phyloP scores from a whole-genome alignment of 2,113 vertebrate species.

The Recurvirostra avosetta region DNA sequence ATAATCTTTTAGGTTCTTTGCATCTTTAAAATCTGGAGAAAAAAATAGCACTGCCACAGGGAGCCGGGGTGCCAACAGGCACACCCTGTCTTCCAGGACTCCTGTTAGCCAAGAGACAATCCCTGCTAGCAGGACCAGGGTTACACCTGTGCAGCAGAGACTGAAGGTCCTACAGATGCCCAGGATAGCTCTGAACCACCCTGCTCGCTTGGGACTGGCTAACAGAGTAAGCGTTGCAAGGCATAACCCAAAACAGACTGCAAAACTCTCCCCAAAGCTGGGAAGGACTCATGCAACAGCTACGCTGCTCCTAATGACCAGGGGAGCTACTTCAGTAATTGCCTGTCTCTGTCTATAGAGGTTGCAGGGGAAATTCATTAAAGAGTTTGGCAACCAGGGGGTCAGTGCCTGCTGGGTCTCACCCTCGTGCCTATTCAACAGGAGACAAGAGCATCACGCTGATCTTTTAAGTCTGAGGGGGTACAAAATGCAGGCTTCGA shows the following conservation, averaged over 20 bases:
- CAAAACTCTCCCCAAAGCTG: neutral
- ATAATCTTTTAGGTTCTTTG: neutral
- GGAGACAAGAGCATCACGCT: neutral
- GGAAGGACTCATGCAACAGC: neutral
- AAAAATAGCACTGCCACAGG: fast-evolving
- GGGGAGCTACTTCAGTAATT: neutral
- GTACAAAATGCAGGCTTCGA: neutral
- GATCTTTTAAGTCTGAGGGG: neutral
- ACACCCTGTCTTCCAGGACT: neutral
- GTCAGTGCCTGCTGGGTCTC: neutral
- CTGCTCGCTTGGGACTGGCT: fast-evolving
- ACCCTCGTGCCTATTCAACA: neutral
- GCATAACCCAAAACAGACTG: neutral
- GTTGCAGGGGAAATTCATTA: neutral
- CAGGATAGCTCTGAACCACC: neutral
- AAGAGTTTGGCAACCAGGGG: neutral
- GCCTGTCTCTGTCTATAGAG: neutral
- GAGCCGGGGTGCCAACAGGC: neutral
- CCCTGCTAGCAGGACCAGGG: neutral
- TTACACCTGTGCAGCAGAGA: fast-evolving
- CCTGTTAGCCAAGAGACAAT: neutral
- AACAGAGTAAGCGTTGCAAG: neutral
- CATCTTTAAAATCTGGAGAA: neutral
- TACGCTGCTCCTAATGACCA: fast-evolving
- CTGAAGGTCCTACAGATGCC: too few relatives aligned